phyloP scores from a whole-genome alignment of 1,140 invertebrate genomes.

The Pseudobourletiella spinata region DNA sequence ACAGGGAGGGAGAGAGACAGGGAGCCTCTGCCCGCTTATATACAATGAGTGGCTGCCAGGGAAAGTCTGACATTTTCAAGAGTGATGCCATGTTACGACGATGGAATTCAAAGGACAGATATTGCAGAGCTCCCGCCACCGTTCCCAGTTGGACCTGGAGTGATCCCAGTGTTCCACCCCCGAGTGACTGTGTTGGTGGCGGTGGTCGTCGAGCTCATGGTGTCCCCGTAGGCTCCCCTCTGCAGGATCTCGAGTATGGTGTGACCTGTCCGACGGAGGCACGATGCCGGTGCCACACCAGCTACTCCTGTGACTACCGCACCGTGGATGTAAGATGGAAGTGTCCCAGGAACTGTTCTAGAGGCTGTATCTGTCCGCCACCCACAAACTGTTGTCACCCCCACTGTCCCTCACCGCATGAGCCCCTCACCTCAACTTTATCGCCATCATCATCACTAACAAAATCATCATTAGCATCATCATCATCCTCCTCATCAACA shows the following conservation, averaged over 20 bases:
- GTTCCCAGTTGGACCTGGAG: background rate
- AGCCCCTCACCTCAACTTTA: background rate
- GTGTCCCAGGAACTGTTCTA: background rate
- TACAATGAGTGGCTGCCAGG: background rate
- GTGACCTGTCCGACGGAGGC: background rate
- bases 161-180: background rate
- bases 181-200: background rate
- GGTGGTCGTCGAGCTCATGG: too few relatives aligned
- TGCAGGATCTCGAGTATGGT: background rate
- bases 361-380: background rate
- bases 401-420: background rate
- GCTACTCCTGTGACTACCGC: conserved; percentile 12
- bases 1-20: background rate
- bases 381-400: conserved; percentile 6
- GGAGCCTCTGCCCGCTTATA: background rate
- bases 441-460: background rate
- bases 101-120: too few relatives aligned
- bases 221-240: too few relatives aligned
- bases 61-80: background rate
- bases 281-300: conserved; percentile 4
- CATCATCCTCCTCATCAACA: background rate
- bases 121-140: background rate
- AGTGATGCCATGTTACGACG: conserved; percentile 2
- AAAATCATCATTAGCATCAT: background rate
- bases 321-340: conserved; percentile 6